Base-by-base conservation (phyloP, 2,797 vertebrate genomes). In the Oreonectes daqikongensis region DNA sequence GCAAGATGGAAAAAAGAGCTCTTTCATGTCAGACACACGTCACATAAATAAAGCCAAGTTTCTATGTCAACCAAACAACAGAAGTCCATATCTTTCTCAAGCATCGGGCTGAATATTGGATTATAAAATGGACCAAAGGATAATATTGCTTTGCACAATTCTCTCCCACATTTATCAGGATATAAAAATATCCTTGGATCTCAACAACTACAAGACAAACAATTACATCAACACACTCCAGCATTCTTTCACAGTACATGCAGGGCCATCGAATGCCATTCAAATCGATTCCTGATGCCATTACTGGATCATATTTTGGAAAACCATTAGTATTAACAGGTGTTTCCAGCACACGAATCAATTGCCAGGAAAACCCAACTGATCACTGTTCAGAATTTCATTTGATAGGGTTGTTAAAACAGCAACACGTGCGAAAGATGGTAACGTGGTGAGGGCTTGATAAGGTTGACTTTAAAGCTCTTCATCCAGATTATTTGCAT, bases 251-350 rank as follows among this genome's bases (percentile, higher is more conserved):
- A 88, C 87, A 87, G 83, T 88, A 88, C 83, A 83, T 86, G 88
- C 79, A 82, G 55, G 83, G 59, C 75, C 77, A 82, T 84, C 66
- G 77, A 80, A 77, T 79, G 77, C 81, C 68, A 55, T 81, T 80
- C 48, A 81, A 92, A 93, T 92, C 86, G 89, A 88, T 91, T 90
- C 89, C 90, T 89, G 88, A 84, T 91, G 88, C 87, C 90, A 90
- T 90, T 89, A 89, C 88, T 87, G 81, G 85, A 88, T 91, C 88
- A 90, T 92, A 91, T 89, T 87, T 89, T 87, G 88, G 91, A 93
- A 92, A 91, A 78, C 85, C 86, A 79, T 87, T 83, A 85, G 87
- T 86, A 85, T 81, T 88, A 90, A 90, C 91, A 92, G 90, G 92
- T 92, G 91, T 91, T 89, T 86, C 78, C 85, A 87, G 79, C 87